Evolutionary conservation across 2,888 invertebrate genomes (phyloP), one percentile per base, ranked within the genome.

Genomic region (Plebejus melissa): DNA sequence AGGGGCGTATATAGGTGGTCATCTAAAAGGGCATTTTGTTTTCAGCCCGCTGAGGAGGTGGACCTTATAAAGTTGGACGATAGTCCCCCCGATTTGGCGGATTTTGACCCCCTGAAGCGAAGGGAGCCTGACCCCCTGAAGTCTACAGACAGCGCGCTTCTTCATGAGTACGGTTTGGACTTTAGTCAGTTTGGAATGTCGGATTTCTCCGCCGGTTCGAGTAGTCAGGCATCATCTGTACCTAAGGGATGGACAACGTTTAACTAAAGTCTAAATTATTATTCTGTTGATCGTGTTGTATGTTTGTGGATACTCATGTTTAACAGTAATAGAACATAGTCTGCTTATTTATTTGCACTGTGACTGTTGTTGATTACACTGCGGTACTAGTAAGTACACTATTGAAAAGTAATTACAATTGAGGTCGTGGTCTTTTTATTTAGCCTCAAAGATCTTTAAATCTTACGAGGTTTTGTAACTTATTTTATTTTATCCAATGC

Each of bases 141-240:
- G 4, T 87, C 90, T 5, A 85, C 91, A 77, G 96, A 96, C 82
- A 94, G 95, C 82, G 96, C 96, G 83, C 91, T 96, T 76, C 91
- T 96, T 79, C 95, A 95, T 82, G 96, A 96, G 82, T 96, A 96
- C 82, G 96, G 96, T 75, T 89, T 96, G 80, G 95, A 96, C 87
- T 96, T 96, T 80, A 92, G 92, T 79, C 88, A 88, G 78, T 93
- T 90, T 79, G 89, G 88, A 58, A 80, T 92, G 84, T 91, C 94
- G 80, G 94, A 94, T 79, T 90, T 94, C 78, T 83, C 89, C 72
- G 83, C 87, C 16, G 76, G 79, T 69, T 80, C 88, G 54, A 87
- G 86, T 78, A 77, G 83, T 13, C 82, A 82, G 57, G 88, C 88
- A n/a, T 79, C 84, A 16, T 79, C 87, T 60, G 87, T 89, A 74